Conservation (phyloP, 2,888 invertebrate species). For the Temnothorax ravouxi region DNA sequence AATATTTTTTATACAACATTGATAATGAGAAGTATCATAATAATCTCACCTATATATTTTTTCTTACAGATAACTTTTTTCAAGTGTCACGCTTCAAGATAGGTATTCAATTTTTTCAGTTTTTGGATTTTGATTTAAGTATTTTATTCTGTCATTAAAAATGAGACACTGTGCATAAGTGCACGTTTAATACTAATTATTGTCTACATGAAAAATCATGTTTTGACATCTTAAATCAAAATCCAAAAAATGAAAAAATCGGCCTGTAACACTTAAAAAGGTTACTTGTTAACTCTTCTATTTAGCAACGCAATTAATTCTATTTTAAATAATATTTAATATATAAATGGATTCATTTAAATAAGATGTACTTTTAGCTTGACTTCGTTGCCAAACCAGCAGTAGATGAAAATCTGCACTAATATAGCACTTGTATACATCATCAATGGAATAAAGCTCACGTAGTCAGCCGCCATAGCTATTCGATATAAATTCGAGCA, state of each 20-base stretch:
- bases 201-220: background rate
- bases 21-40: background rate
- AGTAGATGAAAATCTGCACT: conserved; percentile 57
- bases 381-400: conserved; percentile 64
- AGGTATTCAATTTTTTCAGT: background rate
- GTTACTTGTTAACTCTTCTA: background rate
- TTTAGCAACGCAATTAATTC: background rate
- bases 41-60: background rate
- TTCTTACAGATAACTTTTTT: background rate
- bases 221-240: background rate
- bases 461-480: background rate
- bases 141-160: background rate
- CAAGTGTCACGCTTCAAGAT: background rate
- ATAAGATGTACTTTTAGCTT: conserved; percentile 47
- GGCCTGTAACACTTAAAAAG: background rate
- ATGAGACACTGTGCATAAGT: background rate
- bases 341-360: background rate
- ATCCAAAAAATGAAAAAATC: background rate
- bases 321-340: conserved; percentile 17
- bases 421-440: conserved; percentile 49
- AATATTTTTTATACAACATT: background rate
- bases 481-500: conserved; percentile 43
- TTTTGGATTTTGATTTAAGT: background rate
- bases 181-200: background rate
- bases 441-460: conserved; percentile 4